Conservation (phyloP, 2,113 vertebrate genomes). For the Muntiacus reevesi region DNA sequence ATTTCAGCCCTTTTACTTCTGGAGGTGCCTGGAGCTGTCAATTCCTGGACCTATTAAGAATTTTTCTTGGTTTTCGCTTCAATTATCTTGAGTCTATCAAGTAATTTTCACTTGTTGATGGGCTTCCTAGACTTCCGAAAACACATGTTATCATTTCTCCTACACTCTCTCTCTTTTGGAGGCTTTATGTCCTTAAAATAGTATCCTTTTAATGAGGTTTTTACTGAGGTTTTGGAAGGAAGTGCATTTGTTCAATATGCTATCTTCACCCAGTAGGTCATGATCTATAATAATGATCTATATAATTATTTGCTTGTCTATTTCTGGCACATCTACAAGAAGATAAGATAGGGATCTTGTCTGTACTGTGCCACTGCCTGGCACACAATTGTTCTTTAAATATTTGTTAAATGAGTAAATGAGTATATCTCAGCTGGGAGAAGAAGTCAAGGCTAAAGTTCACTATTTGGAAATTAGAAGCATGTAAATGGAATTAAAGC, state of each 20-base stretch:
- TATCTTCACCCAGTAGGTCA: neutral
- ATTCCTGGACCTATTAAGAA: neutral
- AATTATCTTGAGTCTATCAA: neutral
- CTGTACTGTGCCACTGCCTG: neutral
- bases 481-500: neutral
- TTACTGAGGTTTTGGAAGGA: conserved; percentile 14
- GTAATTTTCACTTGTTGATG: neutral
- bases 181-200: neutral
- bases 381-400: neutral
- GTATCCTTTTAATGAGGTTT: neutral
- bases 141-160: neutral
- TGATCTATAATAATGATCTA: neutral
- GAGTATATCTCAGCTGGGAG: neutral
- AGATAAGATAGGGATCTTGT: neutral
- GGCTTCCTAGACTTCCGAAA: neutral
- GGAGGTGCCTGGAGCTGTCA: neutral
- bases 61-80: neutral
- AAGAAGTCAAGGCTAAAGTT: neutral
- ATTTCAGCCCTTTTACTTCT: neutral
- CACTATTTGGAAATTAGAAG: neutral
- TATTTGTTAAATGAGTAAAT: conserved; percentile 9
- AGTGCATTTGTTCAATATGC: neutral
- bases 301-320: neutral
- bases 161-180: neutral
- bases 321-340: neutral